Percentiles rank a stretch among this genome's conserved stretches.
phyloP scores from a whole-genome alignment of 2,797 vertebrate genomes.

The Gadopsis bispinosus region DNA sequence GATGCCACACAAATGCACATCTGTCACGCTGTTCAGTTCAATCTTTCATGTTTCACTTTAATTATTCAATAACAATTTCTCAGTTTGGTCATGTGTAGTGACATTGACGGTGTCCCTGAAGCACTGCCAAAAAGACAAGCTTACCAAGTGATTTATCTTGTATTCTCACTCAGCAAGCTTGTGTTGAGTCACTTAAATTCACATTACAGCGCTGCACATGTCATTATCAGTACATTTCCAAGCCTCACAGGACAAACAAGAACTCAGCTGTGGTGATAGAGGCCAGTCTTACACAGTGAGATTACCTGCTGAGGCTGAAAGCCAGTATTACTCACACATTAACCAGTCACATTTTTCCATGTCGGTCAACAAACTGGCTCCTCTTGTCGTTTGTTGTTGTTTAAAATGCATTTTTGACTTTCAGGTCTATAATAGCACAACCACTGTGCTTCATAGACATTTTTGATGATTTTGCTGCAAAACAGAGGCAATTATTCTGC shows the following conservation, averaged over 20 bases:
- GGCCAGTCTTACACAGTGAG: constrained; percentile 25
- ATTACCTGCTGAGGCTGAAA: constrained; percentile 32
- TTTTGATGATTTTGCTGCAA: constrained; percentile 11
- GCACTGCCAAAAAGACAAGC: constrained; percentile 21
- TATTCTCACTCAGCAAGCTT: constrained; percentile 37
- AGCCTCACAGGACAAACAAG: constrained; percentile 39
- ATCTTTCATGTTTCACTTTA: constrained; percentile 45
- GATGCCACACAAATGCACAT: constrained; percentile 31
- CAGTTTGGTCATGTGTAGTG: constrained; percentile 40
- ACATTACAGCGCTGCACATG: constrained; percentile 12
- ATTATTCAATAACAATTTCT: constrained; percentile 56
- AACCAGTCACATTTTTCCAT: constrained; percentile 20
- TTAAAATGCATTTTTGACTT: constrained; percentile 41
- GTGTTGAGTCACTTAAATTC: constrained; percentile 32
- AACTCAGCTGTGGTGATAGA: constrained; percentile 40
- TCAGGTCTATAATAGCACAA: constrained; percentile 5
- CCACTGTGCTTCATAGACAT: constrained; percentile 4
- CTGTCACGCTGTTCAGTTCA: constrained; percentile 43
- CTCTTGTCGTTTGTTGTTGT: constrained; percentile 3
- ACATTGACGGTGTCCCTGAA: constrained; percentile 37
- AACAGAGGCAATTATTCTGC: constrained; percentile 11
- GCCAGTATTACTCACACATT: constrained; percentile 23
- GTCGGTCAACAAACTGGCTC: constrained; percentile 15
- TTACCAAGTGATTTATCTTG: constrained; percentile 61
- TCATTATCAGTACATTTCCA: constrained; percentile 33